Evolutionary conservation across 2,888 invertebrate genomes (phyloP), one percentile per base, ranked within the genome.

Genomic region (Caenorhabditis sinica): DNA sequence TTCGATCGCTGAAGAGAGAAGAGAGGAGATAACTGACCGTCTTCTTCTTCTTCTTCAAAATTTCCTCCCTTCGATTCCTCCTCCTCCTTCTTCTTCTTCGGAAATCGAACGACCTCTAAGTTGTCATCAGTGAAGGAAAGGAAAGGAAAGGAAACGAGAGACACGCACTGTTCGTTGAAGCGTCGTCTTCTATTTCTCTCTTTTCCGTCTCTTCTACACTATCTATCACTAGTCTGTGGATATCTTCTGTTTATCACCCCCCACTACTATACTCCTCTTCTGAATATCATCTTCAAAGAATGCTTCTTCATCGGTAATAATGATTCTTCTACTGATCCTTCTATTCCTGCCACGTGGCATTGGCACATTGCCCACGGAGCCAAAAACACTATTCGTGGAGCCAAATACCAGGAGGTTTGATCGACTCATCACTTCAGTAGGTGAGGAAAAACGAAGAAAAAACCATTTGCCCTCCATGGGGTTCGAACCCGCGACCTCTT

Each of bases 61-160:
- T 40, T 40, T 40, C 13, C 40, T 25, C 25, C 33, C 56, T 49
- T 43, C n/a, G n/a, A n/a, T n/a, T n/a, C n/a, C n/a, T n/a, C n/a
- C n/a, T n/a, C n/a, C n/a, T 40, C 28, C 28, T 33, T 30, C 53
- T 0, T 53, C 28, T 40, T 23, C 43, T 65, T 56, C 17, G 40
- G 51, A 65, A 74, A 53, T n/a, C n/a, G 45, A 40, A 60, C 69
- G 77, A 77, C 77, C 77, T 77, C 77, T 40, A 77, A 77, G 28
- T 40, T 61, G 45, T 17, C 60, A n/a, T n/a, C 30, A 33, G 43
- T 11, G 17, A 33, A 33, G 33, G 15, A 17, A 60, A 17, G n/a
- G 17, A 33, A 40, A 23, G 36, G 20, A 23, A 36, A 40, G 65
- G 65, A 40, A n/a, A 53, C 17, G 15, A 49, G 49, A 5, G 33